These are phyloP conservation scores for Pelecanoides urinatrix DNA, from an alignment of 2,113 vertebrate genomes.

Conservation along the genomic window DNA sequence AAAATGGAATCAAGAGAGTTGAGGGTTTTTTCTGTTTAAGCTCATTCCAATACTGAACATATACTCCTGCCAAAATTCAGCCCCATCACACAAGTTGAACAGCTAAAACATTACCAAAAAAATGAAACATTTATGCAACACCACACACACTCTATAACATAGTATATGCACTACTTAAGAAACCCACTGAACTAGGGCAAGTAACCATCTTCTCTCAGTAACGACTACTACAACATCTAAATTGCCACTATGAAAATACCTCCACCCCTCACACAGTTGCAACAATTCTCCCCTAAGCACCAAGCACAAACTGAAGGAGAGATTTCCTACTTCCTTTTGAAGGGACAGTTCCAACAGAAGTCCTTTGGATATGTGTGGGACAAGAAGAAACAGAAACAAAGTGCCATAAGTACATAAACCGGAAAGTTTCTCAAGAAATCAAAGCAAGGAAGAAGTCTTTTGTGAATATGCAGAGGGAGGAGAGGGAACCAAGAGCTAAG, in stretches of 20 bases:
- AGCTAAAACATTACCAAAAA: not conserved
- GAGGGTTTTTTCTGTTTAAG: not conserved
- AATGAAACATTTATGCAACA: not conserved
- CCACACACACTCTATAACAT: not conserved
- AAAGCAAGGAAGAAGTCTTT: not conserved
- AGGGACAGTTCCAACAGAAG: not conserved
- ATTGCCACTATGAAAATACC: not conserved
- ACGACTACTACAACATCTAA: not conserved
- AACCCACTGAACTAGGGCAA: not conserved
- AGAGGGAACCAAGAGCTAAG: not conserved
- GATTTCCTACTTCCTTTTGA: not conserved
- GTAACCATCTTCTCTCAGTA: not conserved
- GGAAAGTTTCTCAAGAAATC: not conserved
- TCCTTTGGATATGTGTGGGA: not conserved
- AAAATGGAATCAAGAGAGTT: not conserved
- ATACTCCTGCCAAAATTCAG: not conserved
- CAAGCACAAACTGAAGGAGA: not conserved
- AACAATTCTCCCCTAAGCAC: not conserved
- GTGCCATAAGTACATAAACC: not conserved
- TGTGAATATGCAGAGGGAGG: not conserved
- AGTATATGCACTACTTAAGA: not conserved
- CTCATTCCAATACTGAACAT: not conserved
- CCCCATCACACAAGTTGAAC: not conserved
- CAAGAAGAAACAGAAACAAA: not conserved
- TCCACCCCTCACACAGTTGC: not conserved